These are phyloP conservation scores for Trissolcus basalis DNA, from an alignment of 1,140 invertebrate genomes.

Conservation along the genomic window DNA sequence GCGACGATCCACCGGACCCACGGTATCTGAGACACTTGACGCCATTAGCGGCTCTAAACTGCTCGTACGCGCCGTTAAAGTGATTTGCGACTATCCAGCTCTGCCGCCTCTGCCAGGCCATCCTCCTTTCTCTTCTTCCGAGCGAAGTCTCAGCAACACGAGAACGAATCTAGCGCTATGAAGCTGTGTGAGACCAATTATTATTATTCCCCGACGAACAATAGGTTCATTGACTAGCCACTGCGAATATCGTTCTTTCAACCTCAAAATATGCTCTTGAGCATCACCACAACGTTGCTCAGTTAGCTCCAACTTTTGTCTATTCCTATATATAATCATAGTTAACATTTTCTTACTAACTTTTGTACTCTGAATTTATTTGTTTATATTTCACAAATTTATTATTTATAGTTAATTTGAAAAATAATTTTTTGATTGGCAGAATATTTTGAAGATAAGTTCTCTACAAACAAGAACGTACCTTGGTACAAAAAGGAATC, in stretches of 20 bases:
- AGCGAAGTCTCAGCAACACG: constrained; percentile 41
- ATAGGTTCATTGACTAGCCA: constrained; percentile 52
- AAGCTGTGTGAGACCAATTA: constrained; percentile 56
- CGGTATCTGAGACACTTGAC: constrained; percentile 75
- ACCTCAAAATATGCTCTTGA: constrained; percentile 5
- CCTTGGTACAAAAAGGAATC: too few species aligned
- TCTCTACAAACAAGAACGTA: too few species aligned
- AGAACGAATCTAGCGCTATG: constrained; percentile 52
- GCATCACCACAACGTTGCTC: background rate
- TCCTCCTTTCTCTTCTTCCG: constrained; percentile 44
- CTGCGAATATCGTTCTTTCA: constrained; percentile 49
- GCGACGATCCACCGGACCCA: constrained; percentile 63
- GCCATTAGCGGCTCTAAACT: constrained; percentile 75
- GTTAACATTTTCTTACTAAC: too few species aligned
- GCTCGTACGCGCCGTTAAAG: constrained; percentile 73
- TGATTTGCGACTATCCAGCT: constrained; percentile 74
- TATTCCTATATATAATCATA: too few species aligned
- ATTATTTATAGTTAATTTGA: too few species aligned
- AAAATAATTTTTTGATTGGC: too few species aligned
- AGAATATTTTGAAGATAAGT: too few species aligned
- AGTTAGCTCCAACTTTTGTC: constrained; percentile 7
- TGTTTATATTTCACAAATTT: too few species aligned
- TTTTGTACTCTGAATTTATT: too few species aligned
- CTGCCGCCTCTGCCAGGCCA: constrained; percentile 27
- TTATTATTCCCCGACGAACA: constrained; percentile 56